Conservation (phyloP, 2,797 vertebrate genomes). For the Menidia menidia region DNA sequence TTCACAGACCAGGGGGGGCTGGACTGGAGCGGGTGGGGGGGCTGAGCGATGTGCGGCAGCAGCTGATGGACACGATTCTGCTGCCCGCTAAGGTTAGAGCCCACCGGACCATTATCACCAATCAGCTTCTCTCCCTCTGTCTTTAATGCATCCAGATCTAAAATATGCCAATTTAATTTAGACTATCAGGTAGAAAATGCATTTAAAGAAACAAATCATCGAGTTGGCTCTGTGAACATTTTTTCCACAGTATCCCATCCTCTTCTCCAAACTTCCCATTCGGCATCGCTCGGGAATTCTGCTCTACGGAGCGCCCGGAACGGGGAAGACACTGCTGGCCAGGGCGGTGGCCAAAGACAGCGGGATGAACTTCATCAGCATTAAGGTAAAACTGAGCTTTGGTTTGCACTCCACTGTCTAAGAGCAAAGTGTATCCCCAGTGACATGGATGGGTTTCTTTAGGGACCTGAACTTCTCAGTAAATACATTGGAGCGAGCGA, state of each 20-base stretch:
- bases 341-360: constrained; percentile 92
- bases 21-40: constrained; percentile 92
- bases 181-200: no score
- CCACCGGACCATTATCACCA: no score
- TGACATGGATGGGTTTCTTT: constrained; percentile 10
- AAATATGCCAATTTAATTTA: no score
- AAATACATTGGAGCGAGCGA: constrained; percentile 99
- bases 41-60: constrained; percentile 89
- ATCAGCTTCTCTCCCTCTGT: no score
- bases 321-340: constrained; percentile 95
- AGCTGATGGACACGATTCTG: constrained; percentile 92
- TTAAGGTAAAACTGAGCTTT: constrained; percentile 86
- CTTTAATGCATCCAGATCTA: no score
- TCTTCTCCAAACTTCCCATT: constrained; percentile 93
- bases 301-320: constrained; percentile 96
- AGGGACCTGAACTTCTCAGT: constrained; percentile 98
- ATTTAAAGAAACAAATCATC: neutral
- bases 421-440: neutral
- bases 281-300: constrained; percentile 92
- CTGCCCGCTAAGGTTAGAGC: constrained; percentile 92
- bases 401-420: neutral
- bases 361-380: constrained; percentile 96
- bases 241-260: constrained; percentile 89
- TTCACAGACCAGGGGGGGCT: constrained; percentile 86
- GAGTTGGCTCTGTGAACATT: constrained; percentile 25